Base-by-base conservation (phyloP, 2,797 vertebrate species). In the Crocidura indochinensis region DNA sequence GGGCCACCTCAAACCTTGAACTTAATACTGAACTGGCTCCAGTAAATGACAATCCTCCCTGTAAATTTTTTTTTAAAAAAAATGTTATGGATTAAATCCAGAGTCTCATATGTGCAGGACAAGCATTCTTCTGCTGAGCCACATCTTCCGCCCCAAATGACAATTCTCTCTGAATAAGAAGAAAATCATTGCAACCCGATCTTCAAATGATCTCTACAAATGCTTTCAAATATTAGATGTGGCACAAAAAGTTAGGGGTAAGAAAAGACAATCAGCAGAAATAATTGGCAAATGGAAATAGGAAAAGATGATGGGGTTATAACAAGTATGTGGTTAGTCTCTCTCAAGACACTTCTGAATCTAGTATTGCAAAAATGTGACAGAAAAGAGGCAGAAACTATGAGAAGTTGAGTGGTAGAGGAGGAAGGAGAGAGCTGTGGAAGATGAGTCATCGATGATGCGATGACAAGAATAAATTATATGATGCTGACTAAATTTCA, bases 181-280 rank as follows among this genome's bases (percentile, higher is more conserved):
- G 44, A 77, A 78, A 38, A 47, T 53, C 51, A 29, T 12, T 11
- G 51, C 38, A 7, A 86, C 47, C 29, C 53, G 82, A 84, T 5
- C 19, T 84, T 91, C n/a, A 65, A 44, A 76, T 90, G 31, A 86
- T 68, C 89, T 90, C 51, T 86, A 73, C 17, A 73, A 77, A 75
- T 89, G 38, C 38, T 71, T 77, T 56, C 31, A 88, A 86, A 67
- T 53, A 81, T 47, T 81, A 69, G 69, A 65, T 81, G 27, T 8
- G n/a, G 26, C 53, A 80, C n/a, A 69, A 27, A 49, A 89, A 86
- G 82, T 89, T 86, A 38, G 38, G 38, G 82, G 62, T 46, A 81
- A 60, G 20, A n/a, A 86, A 83, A 91, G 49, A 84, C 38, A 89
- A 62, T 47, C 29, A 77, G 44, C 17, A 78, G 49, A 86, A 80